phyloP scores from a whole-genome alignment of 2,797 vertebrate species.

The Poecilia wingei region DNA sequence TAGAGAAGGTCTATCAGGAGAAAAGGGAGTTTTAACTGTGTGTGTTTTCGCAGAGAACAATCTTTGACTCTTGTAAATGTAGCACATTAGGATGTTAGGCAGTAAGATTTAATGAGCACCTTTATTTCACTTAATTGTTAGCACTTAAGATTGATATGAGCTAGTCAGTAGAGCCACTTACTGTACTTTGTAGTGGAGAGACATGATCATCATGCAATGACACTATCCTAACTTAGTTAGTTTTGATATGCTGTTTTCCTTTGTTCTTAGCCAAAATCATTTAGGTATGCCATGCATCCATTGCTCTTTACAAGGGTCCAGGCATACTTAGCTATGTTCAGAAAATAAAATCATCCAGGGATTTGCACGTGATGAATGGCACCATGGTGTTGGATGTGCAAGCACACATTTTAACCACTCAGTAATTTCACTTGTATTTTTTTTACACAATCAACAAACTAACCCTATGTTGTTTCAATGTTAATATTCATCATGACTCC shows the following conservation, averaged over 20 bases:
- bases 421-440: too few species aligned
- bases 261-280: constrained; percentile 3
- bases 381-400: not conserved
- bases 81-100: constrained; percentile 14
- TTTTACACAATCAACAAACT: not conserved
- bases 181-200: constrained; percentile 34
- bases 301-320: not conserved
- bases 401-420: not conserved
- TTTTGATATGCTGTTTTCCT: not conserved
- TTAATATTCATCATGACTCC: not conserved
- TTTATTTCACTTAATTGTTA: constrained; percentile 53
- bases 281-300: not conserved
- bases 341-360: not conserved
- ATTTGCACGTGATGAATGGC: not conserved
- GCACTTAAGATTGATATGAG: constrained; percentile 53
- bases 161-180: constrained; percentile 47
- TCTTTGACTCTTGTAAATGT: constrained; percentile 12
- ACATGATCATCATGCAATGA: constrained; percentile 15
- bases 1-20: not conserved
- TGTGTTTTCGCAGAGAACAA: constrained; percentile 5
- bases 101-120: constrained; percentile 35
- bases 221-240: not conserved
- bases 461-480: not conserved
- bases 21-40: not conserved
- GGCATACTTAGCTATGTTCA: not conserved